phyloP scores from a whole-genome alignment of 2,888 invertebrate genomes.

The Xanthia togata region DNA sequence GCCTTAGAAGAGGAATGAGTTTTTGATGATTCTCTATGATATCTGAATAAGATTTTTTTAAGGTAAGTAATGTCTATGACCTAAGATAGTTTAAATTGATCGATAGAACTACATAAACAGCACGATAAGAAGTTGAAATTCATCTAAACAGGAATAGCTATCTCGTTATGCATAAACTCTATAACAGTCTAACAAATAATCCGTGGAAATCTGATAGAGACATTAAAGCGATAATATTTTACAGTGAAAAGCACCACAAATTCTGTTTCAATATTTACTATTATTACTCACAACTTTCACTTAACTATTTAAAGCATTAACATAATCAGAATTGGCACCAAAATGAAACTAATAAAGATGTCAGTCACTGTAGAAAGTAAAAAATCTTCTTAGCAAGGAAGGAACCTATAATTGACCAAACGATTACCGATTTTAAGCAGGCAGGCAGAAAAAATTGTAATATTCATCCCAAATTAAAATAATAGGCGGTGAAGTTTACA shows the following conservation, averaged over 20 bases:
- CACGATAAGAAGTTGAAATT: constrained; percentile 69
- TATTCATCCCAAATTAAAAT: constrained; percentile 26
- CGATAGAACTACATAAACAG: constrained; percentile 70
- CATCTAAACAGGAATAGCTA: constrained; percentile 68
- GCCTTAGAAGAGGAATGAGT: constrained; percentile 35
- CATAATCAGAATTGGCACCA: constrained; percentile 87
- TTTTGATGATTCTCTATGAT: constrained; percentile 38
- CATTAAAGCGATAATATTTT: constrained; percentile 65
- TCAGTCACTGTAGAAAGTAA: constrained; percentile 60
- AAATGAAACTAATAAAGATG: constrained; percentile 74
- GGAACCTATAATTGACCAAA: constrained; percentile 35
- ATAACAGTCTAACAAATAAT: constrained; percentile 58
- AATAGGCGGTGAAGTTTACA: constrained; percentile 20
- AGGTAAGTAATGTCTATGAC: constrained; percentile 54
- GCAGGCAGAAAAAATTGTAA: constrained; percentile 9
- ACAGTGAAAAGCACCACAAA: constrained; percentile 85
- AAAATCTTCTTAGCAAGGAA: neutral
- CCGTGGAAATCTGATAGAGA: constrained; percentile 51
- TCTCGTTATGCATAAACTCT: constrained; percentile 56
- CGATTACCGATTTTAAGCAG: neutral
- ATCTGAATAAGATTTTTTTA: constrained; percentile 43
- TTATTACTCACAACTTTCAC: constrained; percentile 85
- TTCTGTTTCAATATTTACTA: constrained; percentile 80
- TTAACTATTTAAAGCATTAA: constrained; percentile 88
- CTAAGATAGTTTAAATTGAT: constrained; percentile 67